Conservation (phyloP, 1,140 invertebrate species). For the Bursaphelenchus mucronatus region DNA sequence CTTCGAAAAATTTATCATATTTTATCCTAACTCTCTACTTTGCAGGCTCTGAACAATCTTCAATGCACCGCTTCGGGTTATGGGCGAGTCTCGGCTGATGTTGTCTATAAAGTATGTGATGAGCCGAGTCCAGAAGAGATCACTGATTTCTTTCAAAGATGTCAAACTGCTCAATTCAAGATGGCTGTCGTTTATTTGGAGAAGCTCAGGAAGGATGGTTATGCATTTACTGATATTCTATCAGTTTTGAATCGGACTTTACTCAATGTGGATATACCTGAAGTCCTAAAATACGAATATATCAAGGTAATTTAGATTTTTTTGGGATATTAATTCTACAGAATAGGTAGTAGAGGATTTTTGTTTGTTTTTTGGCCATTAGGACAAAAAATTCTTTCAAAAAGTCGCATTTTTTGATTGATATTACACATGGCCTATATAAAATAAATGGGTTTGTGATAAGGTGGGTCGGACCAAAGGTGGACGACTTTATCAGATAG, state of each 20-base stretch:
- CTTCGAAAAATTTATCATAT: background rate
- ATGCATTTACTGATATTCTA: constrained; percentile 31
- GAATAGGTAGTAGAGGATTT: background rate
- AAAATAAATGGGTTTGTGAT: constrained; percentile 1
- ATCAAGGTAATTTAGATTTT: constrained; percentile 12
- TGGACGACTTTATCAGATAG: background rate
- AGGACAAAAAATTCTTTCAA: constrained; percentile 68
- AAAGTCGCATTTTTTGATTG: constrained; percentile 65
- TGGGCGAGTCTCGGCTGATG: constrained; percentile 80
- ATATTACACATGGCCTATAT: constrained; percentile 69
- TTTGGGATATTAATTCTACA: too few species aligned
- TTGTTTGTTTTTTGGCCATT: constrained; percentile 25
- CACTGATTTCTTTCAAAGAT: constrained; percentile 83
- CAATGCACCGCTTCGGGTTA: constrained; percentile 95
- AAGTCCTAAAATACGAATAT: constrained; percentile 19
- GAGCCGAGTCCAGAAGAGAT: constrained; percentile 93
- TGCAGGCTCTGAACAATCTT: constrained; percentile 84
- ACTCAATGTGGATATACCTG: constrained; percentile 14
- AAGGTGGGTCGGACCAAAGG: constrained; percentile 1
- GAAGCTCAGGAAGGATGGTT: background rate
- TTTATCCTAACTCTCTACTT: constrained; percentile 24
- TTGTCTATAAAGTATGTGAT: constrained; percentile 99
- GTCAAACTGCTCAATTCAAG: constrained; percentile 71
- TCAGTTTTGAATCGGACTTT: constrained; percentile 31
- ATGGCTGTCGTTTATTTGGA: constrained; percentile 72